These are phyloP conservation scores for Channa maculata DNA, from an alignment of 2,113 vertebrate species.

Conservation along the genomic window DNA sequence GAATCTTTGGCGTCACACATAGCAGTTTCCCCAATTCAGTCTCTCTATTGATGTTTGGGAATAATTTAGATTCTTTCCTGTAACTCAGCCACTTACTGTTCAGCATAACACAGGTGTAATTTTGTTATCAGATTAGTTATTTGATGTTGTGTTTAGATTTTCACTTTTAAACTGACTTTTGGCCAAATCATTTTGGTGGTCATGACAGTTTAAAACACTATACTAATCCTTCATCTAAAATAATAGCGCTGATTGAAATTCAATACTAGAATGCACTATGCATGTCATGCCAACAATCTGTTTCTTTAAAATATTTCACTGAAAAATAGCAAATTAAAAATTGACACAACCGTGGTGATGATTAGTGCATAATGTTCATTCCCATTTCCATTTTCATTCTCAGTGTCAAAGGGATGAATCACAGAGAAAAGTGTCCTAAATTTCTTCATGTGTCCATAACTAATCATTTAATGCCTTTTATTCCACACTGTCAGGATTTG, in stretches of 20 bases:
- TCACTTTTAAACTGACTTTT: background rate
- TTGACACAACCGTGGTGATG: background rate
- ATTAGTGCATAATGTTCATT: background rate
- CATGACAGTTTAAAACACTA: background rate
- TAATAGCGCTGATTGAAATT: background rate
- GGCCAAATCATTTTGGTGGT: background rate
- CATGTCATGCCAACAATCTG: background rate
- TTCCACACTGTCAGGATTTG: too few species aligned
- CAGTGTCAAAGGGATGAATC: too few species aligned
- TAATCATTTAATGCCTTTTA: too few species aligned
- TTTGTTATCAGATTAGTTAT: slow-evolving; percentile 1
- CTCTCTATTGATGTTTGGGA: background rate
- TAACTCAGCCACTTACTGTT: background rate
- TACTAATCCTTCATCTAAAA: background rate
- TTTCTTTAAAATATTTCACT: too few species aligned
- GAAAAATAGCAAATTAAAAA: background rate
- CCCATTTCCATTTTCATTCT: background rate
- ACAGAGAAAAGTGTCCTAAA: too few species aligned
- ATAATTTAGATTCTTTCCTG: background rate
- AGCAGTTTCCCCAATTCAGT: background rate
- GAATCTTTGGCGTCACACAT: background rate
- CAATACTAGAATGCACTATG: background rate
- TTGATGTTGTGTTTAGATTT: background rate
- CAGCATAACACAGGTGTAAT: background rate
- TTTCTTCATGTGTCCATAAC: too few species aligned